These are phyloP conservation scores for Tuberolachnus salignus DNA, from an alignment of 2,888 invertebrate species.

Conservation along the genomic window DNA sequence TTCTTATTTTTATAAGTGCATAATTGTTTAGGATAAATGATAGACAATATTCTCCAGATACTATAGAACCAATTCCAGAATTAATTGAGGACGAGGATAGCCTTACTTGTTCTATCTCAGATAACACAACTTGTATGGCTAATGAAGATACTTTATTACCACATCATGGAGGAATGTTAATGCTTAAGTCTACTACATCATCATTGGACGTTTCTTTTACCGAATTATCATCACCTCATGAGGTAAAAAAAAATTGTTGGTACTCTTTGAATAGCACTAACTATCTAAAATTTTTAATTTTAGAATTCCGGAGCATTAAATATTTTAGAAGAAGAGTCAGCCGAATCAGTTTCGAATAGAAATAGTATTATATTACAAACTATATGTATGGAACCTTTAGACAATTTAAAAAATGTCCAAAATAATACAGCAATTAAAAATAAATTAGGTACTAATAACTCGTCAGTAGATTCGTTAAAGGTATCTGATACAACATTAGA, in stretches of 20 bases:
- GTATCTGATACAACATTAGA: slow-evolving; percentile 53
- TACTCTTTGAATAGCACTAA: background rate
- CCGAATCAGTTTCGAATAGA: slow-evolving; percentile 17
- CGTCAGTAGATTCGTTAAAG: slow-evolving; percentile 58
- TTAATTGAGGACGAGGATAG: slow-evolving; percentile 59
- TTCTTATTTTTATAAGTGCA: background rate
- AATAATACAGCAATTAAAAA: slow-evolving; percentile 14
- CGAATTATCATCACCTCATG: slow-evolving; percentile 59
- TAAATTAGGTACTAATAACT: slow-evolving; percentile 60
- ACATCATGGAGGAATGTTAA: slow-evolving; percentile 42
- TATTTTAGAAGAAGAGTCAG: slow-evolving; percentile 34
- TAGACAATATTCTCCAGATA: slow-evolving; percentile 54
- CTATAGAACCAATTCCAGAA: slow-evolving; percentile 58
- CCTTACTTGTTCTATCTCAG: slow-evolving; percentile 47
- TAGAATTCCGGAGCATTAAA: slow-evolving; percentile 44
- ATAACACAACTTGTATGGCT: slow-evolving; percentile 43
- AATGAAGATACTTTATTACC: slow-evolving; percentile 41
- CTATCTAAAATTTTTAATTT: slow-evolving; percentile 12
- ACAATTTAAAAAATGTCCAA: slow-evolving; percentile 33
- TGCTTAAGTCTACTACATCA: slow-evolving; percentile 60
- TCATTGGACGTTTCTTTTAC: slow-evolving; percentile 60
- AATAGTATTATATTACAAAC: slow-evolving; percentile 41
- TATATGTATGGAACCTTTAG: background rate
- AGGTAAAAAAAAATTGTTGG: no score
- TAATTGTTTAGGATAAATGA: slow-evolving; percentile 30